A percentile compares a stretch with the other conserved stretches of the same genome.
Evolutionary conservation across 2,113 vertebrate genomes (phyloP).

Genomic region (Atlantisia rogersi): DNA sequence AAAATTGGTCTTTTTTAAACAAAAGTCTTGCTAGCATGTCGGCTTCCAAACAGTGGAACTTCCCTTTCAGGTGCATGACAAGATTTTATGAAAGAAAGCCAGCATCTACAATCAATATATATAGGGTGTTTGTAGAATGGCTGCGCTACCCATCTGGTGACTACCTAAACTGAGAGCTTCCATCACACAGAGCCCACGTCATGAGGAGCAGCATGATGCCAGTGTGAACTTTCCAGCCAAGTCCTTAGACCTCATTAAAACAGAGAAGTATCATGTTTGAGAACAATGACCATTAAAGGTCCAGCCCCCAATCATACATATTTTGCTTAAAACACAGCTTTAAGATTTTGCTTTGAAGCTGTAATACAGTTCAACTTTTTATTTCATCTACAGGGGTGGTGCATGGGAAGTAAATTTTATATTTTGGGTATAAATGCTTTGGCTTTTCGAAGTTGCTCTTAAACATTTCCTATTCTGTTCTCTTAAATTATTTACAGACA

Average conservation of each 20-base stretch:
- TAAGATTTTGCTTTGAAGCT: background rate
- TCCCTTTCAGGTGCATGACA: too few species aligned
- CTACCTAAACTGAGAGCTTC: background rate
- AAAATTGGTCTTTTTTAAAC: too few species aligned
- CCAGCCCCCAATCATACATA: background rate
- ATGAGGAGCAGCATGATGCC: background rate
- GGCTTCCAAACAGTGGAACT: too few species aligned
- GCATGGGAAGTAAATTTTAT: background rate
- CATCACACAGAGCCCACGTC: background rate
- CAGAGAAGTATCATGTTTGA: background rate
- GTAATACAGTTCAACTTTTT: background rate
- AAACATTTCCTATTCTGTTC: background rate
- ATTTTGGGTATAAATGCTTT: background rate
- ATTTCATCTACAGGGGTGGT: background rate
- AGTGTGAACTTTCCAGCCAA: background rate
- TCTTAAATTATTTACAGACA: background rate
- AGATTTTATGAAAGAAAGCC: too few species aligned
- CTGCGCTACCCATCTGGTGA: background rate
- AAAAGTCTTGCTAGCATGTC: too few species aligned
- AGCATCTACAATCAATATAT: too few species aligned
- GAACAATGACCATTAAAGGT: background rate
- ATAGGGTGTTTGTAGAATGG: background rate
- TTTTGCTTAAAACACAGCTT: background rate
- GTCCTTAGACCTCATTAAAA: background rate
- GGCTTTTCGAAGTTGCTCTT: background rate